A percentile compares a stretch with the other conserved stretches of the same genome.
Evolutionary conservation across 2,797 vertebrate genomes (phyloP).

Genomic region (Myripristis murdjan): DNA sequence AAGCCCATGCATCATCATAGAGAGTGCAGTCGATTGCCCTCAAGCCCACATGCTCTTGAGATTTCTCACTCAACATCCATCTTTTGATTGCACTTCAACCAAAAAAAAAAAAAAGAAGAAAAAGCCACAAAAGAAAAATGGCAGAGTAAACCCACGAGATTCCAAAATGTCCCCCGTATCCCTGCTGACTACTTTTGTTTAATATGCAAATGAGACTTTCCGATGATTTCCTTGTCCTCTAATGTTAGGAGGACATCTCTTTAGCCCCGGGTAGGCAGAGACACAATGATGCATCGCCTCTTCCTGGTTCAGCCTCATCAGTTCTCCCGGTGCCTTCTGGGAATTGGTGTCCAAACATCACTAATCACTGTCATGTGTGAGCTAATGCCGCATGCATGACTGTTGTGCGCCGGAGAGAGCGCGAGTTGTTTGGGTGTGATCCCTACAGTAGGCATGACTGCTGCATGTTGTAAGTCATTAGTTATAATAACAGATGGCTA

Average conservation of each 20-base stretch:
- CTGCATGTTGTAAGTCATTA: conserved; percentile 53
- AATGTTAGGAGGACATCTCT: conserved; percentile 32
- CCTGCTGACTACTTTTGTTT: conserved; percentile 41
- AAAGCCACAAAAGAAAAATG: neutral
- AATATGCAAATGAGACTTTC: conserved; percentile 42
- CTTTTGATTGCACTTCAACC: conserved; percentile 53
- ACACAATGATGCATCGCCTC: conserved; percentile 47
- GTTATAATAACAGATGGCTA: conserved; percentile 68
- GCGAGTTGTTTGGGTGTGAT: conserved; percentile 26
- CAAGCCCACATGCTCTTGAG: conserved; percentile 38
- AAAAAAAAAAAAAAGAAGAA: conserved; percentile 18
- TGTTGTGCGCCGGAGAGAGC: conserved; percentile 31
- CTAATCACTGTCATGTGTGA: conserved; percentile 55
- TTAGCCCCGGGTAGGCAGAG: conserved; percentile 47
- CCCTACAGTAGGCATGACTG: conserved; percentile 41
- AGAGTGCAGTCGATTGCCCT: conserved; percentile 47
- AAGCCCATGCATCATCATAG: conserved; percentile 44
- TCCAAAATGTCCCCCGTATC: conserved; percentile 8
- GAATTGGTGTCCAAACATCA: conserved; percentile 64
- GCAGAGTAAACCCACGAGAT: neutral
- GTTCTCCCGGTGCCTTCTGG: conserved; percentile 52
- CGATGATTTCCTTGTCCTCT: conserved; percentile 7
- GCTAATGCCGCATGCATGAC: conserved; percentile 42
- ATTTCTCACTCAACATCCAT: conserved; percentile 54
- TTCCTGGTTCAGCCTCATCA: conserved; percentile 60